Evolutionary conservation across 1,140 invertebrate species (phyloP).

Genomic region (Drosophila bocki): DNA sequence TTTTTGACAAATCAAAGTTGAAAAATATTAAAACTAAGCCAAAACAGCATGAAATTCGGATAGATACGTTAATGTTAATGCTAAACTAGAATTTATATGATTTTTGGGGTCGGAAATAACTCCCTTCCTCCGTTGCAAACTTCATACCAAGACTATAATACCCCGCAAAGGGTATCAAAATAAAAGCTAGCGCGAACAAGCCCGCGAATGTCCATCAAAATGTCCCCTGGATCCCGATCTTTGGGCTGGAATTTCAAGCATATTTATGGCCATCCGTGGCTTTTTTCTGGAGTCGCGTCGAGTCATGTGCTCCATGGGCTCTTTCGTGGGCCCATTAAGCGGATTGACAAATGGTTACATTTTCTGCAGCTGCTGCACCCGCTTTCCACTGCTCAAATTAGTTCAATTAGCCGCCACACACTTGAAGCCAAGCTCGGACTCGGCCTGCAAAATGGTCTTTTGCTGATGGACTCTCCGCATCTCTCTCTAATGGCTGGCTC

Average conservation of each 20-base stretch:
- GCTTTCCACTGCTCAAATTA: conserved; percentile 50
- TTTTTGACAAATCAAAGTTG: no score
- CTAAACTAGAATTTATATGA: no score
- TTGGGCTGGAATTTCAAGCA: conserved; percentile 18
- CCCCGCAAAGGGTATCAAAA: background rate
- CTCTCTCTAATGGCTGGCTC: conserved; percentile 2
- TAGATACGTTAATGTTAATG: no score
- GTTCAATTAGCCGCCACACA: conserved; percentile 54
- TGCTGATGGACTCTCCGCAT: conserved; percentile 8
- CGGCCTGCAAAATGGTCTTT: conserved; percentile 20
- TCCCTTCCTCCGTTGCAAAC: no score
- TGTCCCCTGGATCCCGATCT: conserved; percentile 26
- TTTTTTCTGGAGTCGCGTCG: background rate
- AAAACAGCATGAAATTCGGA: no score
- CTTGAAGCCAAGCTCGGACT: conserved; percentile 20
- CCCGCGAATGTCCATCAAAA: conserved; percentile 34
- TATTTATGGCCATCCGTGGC: conserved; percentile 29
- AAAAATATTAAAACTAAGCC: no score
- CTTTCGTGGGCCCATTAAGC: conserved; percentile 33
- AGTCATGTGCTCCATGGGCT: conserved; percentile 11
- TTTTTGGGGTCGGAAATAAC: no score
- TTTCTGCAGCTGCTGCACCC: conserved; percentile 50
- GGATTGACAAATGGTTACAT: conserved; percentile 51
- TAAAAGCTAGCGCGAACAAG: conserved; percentile 2
- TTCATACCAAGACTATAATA: no score